Base-by-base conservation (phyloP, 2,888 invertebrate species). In the Sminthurides aquaticus region DNA sequence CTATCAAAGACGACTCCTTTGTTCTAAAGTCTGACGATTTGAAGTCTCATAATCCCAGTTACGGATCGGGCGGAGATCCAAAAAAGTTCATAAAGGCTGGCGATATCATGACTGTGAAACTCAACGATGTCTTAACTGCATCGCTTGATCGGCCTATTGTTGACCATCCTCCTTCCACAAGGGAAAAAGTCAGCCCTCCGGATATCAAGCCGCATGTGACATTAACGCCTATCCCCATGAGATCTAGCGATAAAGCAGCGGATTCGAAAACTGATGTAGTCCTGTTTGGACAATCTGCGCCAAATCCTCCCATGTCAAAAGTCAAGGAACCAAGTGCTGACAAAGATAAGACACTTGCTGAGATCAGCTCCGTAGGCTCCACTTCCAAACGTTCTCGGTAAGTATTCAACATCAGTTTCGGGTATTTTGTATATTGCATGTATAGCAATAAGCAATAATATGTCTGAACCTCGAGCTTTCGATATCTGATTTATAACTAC, bases 181-280 rank as follows among this genome's bases (percentile, higher is more conserved):
- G 57, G 25, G 62, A 62, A 24, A 62, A 62, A 56, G 56, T 55
- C n/a, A 56, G 55, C 28, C 71, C 74, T 2, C 74, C 74, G 3
- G 74, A 74, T 61, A 74, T 74, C n/a, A 72, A 72, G 58, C 74
- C 73, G 0, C 73, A 74, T 62, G 74, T 73, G 3, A 74, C 74
- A 1, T 52, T 74, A 3, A 74, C 74, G 1, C 74, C 74, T 2
- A 74, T 74, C 49, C 69, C 70, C 8, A 69, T 71, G 67, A 49
- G 67, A 2, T 63, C 69, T 18, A 66, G 52, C 11, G 69, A 63
- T 25, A 69, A 71, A 26, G 15, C 34, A 22, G 20, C n/a, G 20
- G 54, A 62, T 5, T 24, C 22, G 24, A 54, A 18, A 29, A 25
- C 56, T 8, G 55, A 27, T n/a, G 25, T 59, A 48, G 69, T 60